Conservation (phyloP, 2,888 invertebrate genomes). For the Nysson spinosus region DNA sequence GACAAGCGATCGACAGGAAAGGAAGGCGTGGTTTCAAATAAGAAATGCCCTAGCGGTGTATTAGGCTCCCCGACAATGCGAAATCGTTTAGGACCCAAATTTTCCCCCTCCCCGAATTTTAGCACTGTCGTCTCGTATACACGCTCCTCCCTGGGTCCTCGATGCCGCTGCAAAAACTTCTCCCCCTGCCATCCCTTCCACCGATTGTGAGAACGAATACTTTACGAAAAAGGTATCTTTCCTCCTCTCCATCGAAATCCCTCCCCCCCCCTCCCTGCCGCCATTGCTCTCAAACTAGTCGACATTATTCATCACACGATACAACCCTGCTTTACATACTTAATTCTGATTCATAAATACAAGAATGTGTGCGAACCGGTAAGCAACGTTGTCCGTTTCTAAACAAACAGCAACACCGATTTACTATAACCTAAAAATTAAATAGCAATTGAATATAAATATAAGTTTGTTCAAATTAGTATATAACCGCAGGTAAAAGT, state of each 20-base stretch:
- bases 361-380: too few species aligned
- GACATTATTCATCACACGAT: too few species aligned
- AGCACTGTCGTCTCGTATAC: slow-evolving; percentile 37
- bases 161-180: slow-evolving; percentile 45
- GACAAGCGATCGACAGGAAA: not conserved
- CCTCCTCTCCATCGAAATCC: slow-evolving; percentile 51
- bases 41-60: slow-evolving; percentile 8
- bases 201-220: slow-evolving; percentile 40
- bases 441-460: too few species aligned
- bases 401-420: too few species aligned
- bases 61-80: slow-evolving; percentile 11
- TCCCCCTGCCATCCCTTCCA: slow-evolving; percentile 52
- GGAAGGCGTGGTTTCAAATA: slow-evolving; percentile 35
- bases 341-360: too few species aligned
- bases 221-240: slow-evolving; percentile 53
- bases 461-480: too few species aligned
- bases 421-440: too few species aligned
- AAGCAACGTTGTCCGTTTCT: too few species aligned
- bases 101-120: slow-evolving; percentile 33
- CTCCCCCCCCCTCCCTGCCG: slow-evolving; percentile 41
- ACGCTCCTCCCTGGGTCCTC: slow-evolving; percentile 55
- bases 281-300: slow-evolving; percentile 26
- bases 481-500: too few species aligned
- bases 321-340: too few species aligned
- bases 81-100: slow-evolving; percentile 32